These are phyloP conservation scores for Dasyurus viverrinus DNA, from an alignment of 2,113 vertebrate genomes.

Conservation along the genomic window DNA sequence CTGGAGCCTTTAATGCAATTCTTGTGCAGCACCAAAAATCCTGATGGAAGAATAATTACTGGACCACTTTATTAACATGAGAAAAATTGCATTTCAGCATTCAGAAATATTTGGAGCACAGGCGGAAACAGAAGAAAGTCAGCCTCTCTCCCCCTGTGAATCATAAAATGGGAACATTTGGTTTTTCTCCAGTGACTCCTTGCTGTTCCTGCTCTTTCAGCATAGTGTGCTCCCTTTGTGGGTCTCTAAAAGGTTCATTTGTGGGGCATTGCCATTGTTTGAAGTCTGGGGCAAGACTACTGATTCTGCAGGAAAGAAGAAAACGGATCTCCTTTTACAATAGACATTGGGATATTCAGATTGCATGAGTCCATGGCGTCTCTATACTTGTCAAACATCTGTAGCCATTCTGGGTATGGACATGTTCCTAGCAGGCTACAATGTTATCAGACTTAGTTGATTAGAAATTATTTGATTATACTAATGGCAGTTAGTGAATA, in stretches of 20 bases:
- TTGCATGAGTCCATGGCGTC: not conserved
- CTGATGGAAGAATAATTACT: not conserved
- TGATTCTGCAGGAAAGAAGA: not conserved
- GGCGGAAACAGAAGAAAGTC: not conserved
- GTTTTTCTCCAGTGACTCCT: not conserved
- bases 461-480: not conserved
- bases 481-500: not conserved
- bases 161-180: not conserved
- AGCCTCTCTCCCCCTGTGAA: not conserved
- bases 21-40: not conserved
- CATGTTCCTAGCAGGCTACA: not conserved
- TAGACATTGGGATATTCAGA: not conserved
- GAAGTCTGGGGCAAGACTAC: not conserved
- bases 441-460: not conserved
- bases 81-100: conserved; percentile 9
- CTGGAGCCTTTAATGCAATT: not conserved
- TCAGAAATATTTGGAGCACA: not conserved
- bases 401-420: not conserved
- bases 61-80: conserved; percentile 4
- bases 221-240: not conserved
- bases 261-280: not conserved
- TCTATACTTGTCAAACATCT: not conserved
- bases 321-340: not conserved
- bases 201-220: not conserved
- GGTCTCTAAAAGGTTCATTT: not conserved